These are phyloP conservation scores for Ethmia dodecea DNA, from an alignment of 2,888 invertebrate genomes.

Conservation along the genomic window DNA sequence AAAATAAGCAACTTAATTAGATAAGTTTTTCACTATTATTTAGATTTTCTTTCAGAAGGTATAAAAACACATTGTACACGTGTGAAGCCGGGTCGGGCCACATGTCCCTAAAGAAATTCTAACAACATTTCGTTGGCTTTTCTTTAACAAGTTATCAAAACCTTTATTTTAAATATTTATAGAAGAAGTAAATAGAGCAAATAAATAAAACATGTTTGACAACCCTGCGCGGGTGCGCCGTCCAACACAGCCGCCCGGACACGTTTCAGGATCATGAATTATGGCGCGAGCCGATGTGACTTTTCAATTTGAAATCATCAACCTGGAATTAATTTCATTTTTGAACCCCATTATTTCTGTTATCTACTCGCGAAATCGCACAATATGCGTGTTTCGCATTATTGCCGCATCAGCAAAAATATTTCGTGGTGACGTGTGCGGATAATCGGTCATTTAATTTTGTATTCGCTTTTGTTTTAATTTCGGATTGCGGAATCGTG, in stretches of 20 bases:
- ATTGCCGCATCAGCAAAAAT: slow-evolving; percentile 68
- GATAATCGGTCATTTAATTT: slow-evolving; percentile 49
- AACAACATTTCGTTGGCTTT: too few relatives aligned
- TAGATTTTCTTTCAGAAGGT: too few relatives aligned
- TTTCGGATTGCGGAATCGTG: slow-evolving; percentile 21
- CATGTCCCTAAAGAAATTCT: too few relatives aligned
- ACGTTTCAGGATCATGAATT: slow-evolving; percentile 77
- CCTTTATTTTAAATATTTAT: too few relatives aligned
- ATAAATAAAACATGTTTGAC: slow-evolving; percentile 43
- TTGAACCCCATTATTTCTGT: slow-evolving; percentile 77
- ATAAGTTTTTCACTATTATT: too few relatives aligned
- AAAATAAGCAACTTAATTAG: too few relatives aligned
- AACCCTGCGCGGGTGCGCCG: slow-evolving; percentile 51
- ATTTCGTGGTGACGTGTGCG: slow-evolving; percentile 41
- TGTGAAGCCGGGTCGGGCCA: too few relatives aligned
- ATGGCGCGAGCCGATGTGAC: slow-evolving; percentile 77
- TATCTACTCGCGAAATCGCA: slow-evolving; percentile 69
- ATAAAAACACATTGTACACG: too few relatives aligned
- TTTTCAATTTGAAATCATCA: slow-evolving; percentile 79
- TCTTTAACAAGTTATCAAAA: too few relatives aligned
- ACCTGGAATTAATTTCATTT: slow-evolving; percentile 79
- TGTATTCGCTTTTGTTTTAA: slow-evolving; percentile 36
- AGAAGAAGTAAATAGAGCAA: slow-evolving; percentile 21
- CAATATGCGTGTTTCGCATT: slow-evolving; percentile 73
- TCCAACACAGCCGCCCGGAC: slow-evolving; percentile 72